phyloP scores from a whole-genome alignment of 2,888 invertebrate species.

The Dusona sp. region DNA sequence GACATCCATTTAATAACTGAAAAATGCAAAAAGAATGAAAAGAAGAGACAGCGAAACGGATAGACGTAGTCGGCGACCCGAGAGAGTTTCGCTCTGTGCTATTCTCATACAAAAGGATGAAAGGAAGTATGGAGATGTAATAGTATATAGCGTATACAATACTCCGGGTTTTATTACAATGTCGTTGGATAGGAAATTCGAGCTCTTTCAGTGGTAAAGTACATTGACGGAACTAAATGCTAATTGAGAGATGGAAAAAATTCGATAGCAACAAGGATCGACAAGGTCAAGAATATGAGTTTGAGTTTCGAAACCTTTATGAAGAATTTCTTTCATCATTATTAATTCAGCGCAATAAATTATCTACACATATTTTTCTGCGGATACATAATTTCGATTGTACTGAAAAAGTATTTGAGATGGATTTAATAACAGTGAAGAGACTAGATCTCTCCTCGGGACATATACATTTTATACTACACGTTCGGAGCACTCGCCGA shows the following conservation, averaged over 20 bases:
- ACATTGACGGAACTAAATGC: constrained; percentile 62
- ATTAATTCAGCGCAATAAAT: background rate
- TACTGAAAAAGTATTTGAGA: background rate
- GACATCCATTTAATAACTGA: background rate
- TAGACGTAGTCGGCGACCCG: constrained; percentile 1
- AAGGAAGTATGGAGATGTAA: constrained; percentile 9
- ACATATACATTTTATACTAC: no score
- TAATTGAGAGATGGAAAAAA: constrained; percentile 46
- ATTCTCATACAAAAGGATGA: constrained; percentile 1
- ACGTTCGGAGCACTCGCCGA: no score
- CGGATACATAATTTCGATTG: background rate
- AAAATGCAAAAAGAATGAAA: background rate
- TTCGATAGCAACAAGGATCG: constrained; percentile 13
- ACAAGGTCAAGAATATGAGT: constrained; percentile 10
- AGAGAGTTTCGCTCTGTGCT: background rate
- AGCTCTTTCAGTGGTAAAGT: constrained; percentile 42
- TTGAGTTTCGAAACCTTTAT: background rate
- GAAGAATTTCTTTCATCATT: background rate
- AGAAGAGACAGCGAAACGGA: background rate
- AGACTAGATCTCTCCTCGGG: no score
- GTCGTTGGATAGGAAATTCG: constrained; percentile 36
- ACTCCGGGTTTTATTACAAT: constrained; percentile 14
- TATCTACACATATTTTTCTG: background rate
- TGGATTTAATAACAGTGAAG: no score
- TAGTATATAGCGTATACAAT: constrained; percentile 5